Conservation (phyloP, 2,797 vertebrate species). For the Psittacula derbiana region DNA sequence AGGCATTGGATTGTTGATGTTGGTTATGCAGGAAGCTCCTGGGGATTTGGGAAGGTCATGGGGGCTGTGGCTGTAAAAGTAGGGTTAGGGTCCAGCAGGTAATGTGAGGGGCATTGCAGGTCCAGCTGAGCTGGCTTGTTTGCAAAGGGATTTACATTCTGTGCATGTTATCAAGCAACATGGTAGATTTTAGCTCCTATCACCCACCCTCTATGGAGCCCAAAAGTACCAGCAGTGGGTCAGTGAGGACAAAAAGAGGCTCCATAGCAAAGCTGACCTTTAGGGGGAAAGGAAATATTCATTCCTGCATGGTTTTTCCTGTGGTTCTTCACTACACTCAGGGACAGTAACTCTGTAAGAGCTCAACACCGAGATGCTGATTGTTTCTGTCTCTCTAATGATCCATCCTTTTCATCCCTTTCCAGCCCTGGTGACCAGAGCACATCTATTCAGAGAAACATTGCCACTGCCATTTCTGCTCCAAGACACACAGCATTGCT, state of each 20-base stretch:
- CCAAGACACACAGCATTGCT: not conserved
- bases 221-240: not conserved
- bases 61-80: not conserved
- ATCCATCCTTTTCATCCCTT: not conserved
- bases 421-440: not conserved
- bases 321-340: not conserved
- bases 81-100: not conserved
- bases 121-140: not conserved
- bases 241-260: not conserved
- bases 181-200: not conserved
- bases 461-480: not conserved
- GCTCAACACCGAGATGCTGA: not conserved
- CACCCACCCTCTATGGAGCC: accelerated
- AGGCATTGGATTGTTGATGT: not conserved
- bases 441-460: constrained; percentile 26
- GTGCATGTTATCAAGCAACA: accelerated
- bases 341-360: not conserved
- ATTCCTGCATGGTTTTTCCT: not conserved
- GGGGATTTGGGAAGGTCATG: not conserved
- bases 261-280: not conserved
- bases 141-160: not conserved
- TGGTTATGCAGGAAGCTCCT: not conserved
- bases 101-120: not conserved
- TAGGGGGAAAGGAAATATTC: not conserved
- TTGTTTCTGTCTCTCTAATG: constrained; percentile 15